Percentiles rank a stretch among this genome's conserved stretches.
These are phyloP conservation scores for Drosophila ficusphila DNA, from an alignment of 1,140 invertebrate species.

Conservation along the genomic window DNA sequence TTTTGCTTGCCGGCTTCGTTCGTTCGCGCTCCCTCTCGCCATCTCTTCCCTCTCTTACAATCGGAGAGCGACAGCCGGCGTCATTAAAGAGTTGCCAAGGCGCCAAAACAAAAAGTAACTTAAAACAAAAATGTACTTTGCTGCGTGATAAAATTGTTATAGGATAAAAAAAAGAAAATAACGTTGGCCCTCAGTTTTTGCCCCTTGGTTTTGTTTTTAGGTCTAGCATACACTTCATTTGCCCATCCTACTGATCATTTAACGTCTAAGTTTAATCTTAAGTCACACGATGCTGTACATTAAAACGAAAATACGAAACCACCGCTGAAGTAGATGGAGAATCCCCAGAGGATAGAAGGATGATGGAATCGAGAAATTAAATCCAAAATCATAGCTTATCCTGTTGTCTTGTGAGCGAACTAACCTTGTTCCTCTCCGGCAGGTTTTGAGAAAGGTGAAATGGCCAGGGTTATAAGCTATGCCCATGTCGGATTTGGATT, in stretches of 20 bases:
- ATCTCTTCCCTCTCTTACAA: slow-evolving; percentile 1
- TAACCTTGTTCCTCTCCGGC: slow-evolving; percentile 85
- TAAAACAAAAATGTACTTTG: background rate
- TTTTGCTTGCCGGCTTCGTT: slow-evolving; percentile 71
- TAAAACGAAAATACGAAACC: slow-evolving; percentile 33
- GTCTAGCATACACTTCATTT: slow-evolving; percentile 33
- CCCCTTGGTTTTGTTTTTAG: slow-evolving; percentile 33
- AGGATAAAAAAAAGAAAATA: background rate
- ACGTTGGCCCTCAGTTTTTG: slow-evolving; percentile 12
- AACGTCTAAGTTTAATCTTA: slow-evolving; percentile 69
- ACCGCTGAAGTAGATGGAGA: slow-evolving; percentile 22
- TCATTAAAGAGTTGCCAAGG: slow-evolving; percentile 49
- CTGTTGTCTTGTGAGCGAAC: slow-evolving; percentile 84
- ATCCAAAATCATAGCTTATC: slow-evolving; percentile 74
- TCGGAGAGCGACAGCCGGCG: slow-evolving; percentile 39
- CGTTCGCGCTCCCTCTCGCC: slow-evolving; percentile 41
- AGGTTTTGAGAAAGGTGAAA: slow-evolving; percentile 83
- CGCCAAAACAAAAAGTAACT: slow-evolving; percentile 14
- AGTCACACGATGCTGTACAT: slow-evolving; percentile 48
- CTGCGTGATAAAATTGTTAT: slow-evolving; percentile 13
- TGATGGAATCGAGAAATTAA: slow-evolving; percentile 44
- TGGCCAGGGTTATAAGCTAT: slow-evolving; percentile 61
- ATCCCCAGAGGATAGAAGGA: slow-evolving; percentile 19
- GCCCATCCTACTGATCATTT: slow-evolving; percentile 52
- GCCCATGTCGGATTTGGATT: slow-evolving; percentile 59